Base-by-base conservation (phyloP, 2,113 vertebrate genomes). In the Cephalopholis sonnerati region DNA sequence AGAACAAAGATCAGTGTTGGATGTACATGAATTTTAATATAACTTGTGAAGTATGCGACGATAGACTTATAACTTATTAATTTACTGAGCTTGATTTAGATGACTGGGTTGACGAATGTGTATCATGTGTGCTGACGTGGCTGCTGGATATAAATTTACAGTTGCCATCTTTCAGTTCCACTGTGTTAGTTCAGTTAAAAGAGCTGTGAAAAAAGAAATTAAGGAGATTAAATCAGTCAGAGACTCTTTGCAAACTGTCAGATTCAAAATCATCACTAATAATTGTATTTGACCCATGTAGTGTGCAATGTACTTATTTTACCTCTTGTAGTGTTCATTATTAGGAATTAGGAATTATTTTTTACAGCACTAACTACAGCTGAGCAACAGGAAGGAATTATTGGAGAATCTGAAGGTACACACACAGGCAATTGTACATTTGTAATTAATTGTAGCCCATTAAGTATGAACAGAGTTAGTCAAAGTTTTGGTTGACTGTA, bases 341-440 rank as follows among this genome's bases (percentile, higher is more conserved):
- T 53, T 7, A n/a, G n/a, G n/a, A n/a, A 48, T 16, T 1, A 12
- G 0, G 12, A 41, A 59, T 75, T 68, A 83, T 12, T 79, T 85
- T 67, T 72, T 27, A 11, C 79, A 96, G 95, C 95, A 65, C 82
- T 86, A 75, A 39, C 74, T 44, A 84, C 94, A 76, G 75, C 68
- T 48, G 77, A 76, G 63, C 67, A 92, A 59, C 66, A 95, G 41
- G 91, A 95, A 54, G 83, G 17, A 62, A 84, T 53, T 5, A 44
- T 77, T 12, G 91, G 87, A 78, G 93, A 94, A 83, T 96, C 93
- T 88, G 87, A 95, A 94, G 95, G 95, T 96, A 87, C 10, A 66
- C 1, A 51, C 13, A 32, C 10, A 55, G 64, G 44, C 15, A 61
- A 1, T 24, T 62, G 9, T 48, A 41, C 12, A 39, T 18, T 11